These are phyloP conservation scores for Gortyna flavago DNA, from an alignment of 2,888 invertebrate species.

Conservation along the genomic window DNA sequence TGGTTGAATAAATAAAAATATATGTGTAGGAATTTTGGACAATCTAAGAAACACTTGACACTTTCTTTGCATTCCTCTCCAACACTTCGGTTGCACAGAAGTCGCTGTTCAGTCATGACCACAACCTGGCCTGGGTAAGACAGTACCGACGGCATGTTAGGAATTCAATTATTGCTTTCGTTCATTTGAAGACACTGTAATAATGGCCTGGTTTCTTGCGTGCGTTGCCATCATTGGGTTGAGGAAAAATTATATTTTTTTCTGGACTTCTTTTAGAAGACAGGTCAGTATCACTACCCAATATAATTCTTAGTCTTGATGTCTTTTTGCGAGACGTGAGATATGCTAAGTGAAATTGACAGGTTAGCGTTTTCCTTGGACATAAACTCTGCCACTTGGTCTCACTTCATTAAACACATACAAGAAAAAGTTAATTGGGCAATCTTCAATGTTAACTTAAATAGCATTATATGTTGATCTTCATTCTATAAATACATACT, in stretches of 20 bases:
- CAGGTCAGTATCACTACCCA: constrained; percentile 58
- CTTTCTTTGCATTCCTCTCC: constrained; percentile 11
- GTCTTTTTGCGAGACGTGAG: constrained; percentile 35
- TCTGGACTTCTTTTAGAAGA: constrained; percentile 69
- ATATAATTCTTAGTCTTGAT: constrained; percentile 43
- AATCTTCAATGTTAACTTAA: constrained; percentile 51
- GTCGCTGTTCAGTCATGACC: constrained; percentile 68
- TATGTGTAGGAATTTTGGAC: constrained; percentile 29
- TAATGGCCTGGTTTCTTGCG: constrained; percentile 65
- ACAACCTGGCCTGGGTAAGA: constrained; percentile 52
- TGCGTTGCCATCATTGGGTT: constrained; percentile 75
- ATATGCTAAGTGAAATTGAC: constrained; percentile 5
- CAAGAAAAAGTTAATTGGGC: constrained; percentile 37
- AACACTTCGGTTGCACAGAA: constrained; percentile 32
- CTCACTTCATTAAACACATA: constrained; percentile 32
- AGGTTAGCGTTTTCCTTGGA: constrained; percentile 10
- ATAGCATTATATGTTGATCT: constrained; percentile 57
- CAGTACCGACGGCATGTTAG: constrained; percentile 53
- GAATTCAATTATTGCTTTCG: constrained; percentile 66
- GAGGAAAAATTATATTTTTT: constrained; percentile 55
- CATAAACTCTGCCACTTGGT: constrained; percentile 22
- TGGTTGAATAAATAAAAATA: constrained; percentile 38
- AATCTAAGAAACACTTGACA: constrained; percentile 16
- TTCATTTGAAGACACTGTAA: constrained; percentile 56
- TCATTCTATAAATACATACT: constrained; percentile 40